Conservation (phyloP, 2,797 vertebrate genomes). For the Parotocinclus haroldoi region DNA sequence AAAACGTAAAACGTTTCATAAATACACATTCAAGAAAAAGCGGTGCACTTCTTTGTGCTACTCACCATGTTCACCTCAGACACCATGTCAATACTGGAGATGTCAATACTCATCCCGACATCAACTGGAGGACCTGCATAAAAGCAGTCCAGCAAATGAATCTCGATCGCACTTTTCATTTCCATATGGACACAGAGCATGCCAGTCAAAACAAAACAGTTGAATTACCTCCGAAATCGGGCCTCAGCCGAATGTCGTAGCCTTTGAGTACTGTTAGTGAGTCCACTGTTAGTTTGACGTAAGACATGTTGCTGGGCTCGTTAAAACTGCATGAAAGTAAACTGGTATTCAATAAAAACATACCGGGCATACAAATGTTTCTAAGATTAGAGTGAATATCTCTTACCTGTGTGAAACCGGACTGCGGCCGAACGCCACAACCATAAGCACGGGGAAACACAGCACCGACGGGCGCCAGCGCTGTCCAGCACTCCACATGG, state of each 20-base stretch:
- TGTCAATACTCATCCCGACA: conserved; percentile 84
- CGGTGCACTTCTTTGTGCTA: no score
- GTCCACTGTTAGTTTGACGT: conserved; percentile 86
- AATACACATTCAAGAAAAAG: no score
- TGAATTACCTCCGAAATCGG: conserved; percentile 82
- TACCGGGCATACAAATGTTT: no score
- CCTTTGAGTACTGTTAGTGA: conserved; percentile 82
- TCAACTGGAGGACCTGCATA: conserved; percentile 79
- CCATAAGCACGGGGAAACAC: conserved; percentile 72
- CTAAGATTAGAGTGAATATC: conserved; percentile 41
- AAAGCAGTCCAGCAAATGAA: conserved; percentile 22
- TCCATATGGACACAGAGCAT: neutral
- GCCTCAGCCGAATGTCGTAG: conserved; percentile 84
- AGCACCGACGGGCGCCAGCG: conserved; percentile 67
- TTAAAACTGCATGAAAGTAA: conserved; percentile 64
- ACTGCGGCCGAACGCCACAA: conserved; percentile 81
- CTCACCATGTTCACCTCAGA: conserved; percentile 90
- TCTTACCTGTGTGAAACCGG: conserved; percentile 56
- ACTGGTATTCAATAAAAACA: conserved; percentile 43
- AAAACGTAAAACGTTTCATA: no score
- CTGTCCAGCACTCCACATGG: conserved; percentile 71
- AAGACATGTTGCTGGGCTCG: conserved; percentile 84
- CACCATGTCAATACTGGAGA: conserved; percentile 86
- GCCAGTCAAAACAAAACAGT: conserved; percentile 1
- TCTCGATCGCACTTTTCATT: conserved; percentile 11